Conservation (phyloP, 2,797 vertebrate species). For the Onychomys leucogaster region DNA sequence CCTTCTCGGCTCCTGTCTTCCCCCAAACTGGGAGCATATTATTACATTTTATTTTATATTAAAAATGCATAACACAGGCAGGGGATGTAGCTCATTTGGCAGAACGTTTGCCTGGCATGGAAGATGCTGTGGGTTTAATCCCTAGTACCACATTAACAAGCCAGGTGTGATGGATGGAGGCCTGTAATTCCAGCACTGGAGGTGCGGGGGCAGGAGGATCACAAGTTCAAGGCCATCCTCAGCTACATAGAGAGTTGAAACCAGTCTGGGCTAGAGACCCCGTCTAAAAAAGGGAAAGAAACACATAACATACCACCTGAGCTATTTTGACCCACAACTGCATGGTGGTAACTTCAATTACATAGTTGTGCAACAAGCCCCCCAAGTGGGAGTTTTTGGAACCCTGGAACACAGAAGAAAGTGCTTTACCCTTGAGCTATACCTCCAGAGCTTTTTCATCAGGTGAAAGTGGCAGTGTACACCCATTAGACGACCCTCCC, state of each 20-base stretch:
- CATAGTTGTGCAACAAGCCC: not conserved
- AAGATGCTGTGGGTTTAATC: not conserved
- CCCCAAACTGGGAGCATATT: not conserved
- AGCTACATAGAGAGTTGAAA: not conserved
- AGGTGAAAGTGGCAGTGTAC: constrained; percentile 14
- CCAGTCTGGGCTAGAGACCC: not conserved
- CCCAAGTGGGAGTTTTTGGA: not conserved
- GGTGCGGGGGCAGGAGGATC: not conserved
- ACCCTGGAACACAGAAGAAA: not conserved
- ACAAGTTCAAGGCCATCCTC: not conserved
- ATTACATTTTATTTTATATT: not conserved
- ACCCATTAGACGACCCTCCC: not conserved
- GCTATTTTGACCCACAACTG: not conserved
- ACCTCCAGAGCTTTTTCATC: not conserved
- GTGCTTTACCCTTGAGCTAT: not conserved
- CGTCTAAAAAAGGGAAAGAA: not conserved
- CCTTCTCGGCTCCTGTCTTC: not conserved
- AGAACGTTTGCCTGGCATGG: not conserved
- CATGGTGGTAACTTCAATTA: not conserved
- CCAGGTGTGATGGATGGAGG: not conserved
- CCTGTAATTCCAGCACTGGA: not conserved
- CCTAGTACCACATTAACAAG: not conserved
- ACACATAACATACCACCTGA: not conserved
- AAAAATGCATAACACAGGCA: not conserved
- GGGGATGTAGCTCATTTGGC: not conserved